phyloP scores from a whole-genome alignment of 2,888 invertebrate genomes.

The Plemyria rubiginata region DNA sequence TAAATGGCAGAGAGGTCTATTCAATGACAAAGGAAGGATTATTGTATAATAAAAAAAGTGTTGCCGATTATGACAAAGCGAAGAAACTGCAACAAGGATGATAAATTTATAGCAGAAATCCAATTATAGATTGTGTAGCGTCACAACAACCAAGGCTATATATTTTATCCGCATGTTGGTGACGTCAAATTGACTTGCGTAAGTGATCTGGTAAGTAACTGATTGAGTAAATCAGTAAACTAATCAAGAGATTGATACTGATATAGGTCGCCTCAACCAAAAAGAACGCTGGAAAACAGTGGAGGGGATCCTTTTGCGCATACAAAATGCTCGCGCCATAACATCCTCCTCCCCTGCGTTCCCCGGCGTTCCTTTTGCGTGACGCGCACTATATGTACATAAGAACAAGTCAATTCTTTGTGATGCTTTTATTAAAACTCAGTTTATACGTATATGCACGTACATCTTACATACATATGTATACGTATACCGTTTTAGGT shows the following conservation, averaged over 20 bases:
- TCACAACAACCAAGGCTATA: conserved; percentile 18
- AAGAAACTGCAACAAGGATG: neutral
- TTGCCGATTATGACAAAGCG: too few species aligned
- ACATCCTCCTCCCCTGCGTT: too few species aligned
- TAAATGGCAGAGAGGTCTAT: conserved; percentile 10
- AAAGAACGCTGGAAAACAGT: too few species aligned
- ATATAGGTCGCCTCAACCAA: neutral
- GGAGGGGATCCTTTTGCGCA: too few species aligned
- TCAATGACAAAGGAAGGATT: conserved; percentile 13
- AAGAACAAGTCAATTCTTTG: too few species aligned
- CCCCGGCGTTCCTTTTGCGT: too few species aligned
- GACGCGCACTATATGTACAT: too few species aligned
- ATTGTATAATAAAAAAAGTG: neutral
- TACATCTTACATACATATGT: too few species aligned
- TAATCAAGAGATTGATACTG: conserved; percentile 15
- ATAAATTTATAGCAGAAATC: conserved; percentile 1
- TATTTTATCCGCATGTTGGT: conserved; percentile 22
- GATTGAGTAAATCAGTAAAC: conserved; percentile 34
- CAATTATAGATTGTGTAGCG: neutral
- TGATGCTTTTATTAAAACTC: too few species aligned
- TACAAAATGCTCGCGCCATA: too few species aligned
- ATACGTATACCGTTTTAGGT: too few species aligned
- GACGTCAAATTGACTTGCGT: conserved; percentile 18
- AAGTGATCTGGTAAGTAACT: conserved; percentile 34
- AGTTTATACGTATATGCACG: too few species aligned